phyloP scores from a whole-genome alignment of 2,888 invertebrate species.

The Lycia hirtaria region DNA sequence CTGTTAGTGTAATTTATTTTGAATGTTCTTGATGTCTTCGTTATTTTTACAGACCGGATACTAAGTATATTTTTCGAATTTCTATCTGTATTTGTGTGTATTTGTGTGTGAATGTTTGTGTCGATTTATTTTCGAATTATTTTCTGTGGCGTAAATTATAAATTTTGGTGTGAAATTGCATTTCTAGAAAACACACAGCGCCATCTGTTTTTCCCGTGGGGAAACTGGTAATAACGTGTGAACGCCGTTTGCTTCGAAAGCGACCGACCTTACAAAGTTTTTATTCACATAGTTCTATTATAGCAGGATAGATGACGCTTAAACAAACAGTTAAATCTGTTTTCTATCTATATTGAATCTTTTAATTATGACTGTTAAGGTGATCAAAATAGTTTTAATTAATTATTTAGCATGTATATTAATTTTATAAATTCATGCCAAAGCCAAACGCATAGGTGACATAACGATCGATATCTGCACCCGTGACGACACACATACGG shows the following conservation, averaged over 20 bases:
- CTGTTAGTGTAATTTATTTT: conserved; percentile 3
- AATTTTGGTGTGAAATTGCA: too few species aligned
- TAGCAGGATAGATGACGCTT: conserved; percentile 6
- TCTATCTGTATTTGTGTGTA: neutral
- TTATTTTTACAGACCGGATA: too few species aligned
- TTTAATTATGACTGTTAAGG: too few species aligned
- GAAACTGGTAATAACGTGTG: conserved; percentile 15
- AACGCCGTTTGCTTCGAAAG: conserved; percentile 2
- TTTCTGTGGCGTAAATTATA: neutral
- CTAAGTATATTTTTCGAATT: conserved; percentile 14
- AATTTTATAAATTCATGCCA: too few species aligned
- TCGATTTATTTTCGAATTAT: neutral
- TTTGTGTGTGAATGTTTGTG: neutral
- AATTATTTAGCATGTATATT: too few species aligned
- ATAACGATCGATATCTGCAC: conserved; percentile 27
- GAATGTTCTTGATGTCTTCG: neutral
- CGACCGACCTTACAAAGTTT: neutral
- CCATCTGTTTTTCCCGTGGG: conserved; percentile 35
- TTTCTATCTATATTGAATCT: too few species aligned
- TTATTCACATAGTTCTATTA: conserved; percentile 2
- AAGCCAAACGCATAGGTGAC: neutral
- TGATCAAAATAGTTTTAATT: too few species aligned
- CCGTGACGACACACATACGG: conserved; percentile 67
- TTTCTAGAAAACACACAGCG: conserved; percentile 15
- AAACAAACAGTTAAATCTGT: neutral